phyloP scores from a whole-genome alignment of 2,888 invertebrate genomes.

The Dynastes tityus region DNA sequence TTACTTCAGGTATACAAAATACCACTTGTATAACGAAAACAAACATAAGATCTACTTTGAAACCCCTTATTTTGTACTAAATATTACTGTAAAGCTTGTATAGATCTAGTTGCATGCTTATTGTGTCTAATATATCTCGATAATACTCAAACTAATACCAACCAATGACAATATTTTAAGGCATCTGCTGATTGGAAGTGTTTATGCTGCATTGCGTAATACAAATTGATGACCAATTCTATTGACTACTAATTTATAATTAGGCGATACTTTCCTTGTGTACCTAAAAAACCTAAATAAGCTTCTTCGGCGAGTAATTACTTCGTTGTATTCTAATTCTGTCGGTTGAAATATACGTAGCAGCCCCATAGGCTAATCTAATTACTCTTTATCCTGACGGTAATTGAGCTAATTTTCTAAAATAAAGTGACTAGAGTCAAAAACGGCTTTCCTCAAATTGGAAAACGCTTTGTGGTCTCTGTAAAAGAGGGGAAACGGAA shows the following conservation, averaged over 20 bases:
- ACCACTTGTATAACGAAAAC: too few relatives aligned
- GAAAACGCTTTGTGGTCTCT: slow-evolving; percentile 1
- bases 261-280: too few relatives aligned
- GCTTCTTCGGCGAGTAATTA: neutral
- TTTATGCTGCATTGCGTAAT: slow-evolving; percentile 1
- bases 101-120: slow-evolving; percentile 46
- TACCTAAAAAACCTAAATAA: too few relatives aligned
- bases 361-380: neutral
- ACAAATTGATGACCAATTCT: neutral
- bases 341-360: neutral
- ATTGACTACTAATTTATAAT: neutral
- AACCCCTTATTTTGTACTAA: neutral
- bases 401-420: neutral
- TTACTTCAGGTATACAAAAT: too few relatives aligned
- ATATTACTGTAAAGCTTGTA: slow-evolving; percentile 11
- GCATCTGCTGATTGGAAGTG: slow-evolving; percentile 27
- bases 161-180: neutral
- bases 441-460: neutral
- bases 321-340: neutral
- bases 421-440: neutral
- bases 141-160: slow-evolving; percentile 17
- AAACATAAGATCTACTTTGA: neutral
- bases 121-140: slow-evolving; percentile 38
- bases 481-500: too few relatives aligned
- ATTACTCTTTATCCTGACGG: neutral